phyloP scores from a whole-genome alignment of 2,888 invertebrate species.

The Lepidocyrtoides sp. region DNA sequence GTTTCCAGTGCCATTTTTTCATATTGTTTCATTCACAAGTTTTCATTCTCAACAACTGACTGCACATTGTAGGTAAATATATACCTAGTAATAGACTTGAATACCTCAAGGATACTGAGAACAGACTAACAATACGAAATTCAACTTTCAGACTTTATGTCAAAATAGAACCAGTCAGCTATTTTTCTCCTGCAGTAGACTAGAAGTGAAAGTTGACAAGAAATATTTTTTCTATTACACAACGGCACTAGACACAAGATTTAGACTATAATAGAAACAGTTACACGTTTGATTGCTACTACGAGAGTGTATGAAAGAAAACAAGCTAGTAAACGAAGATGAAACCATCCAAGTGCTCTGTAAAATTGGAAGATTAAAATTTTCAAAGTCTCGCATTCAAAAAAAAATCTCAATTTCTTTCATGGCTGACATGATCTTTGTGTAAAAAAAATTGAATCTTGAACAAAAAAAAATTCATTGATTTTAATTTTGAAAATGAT shows the following conservation, averaged over 20 bases:
- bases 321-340: neutral
- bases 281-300: neutral
- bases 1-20: constrained; percentile 50
- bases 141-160: constrained; percentile 46
- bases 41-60: neutral
- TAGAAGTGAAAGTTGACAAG: constrained; percentile 27
- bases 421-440: neutral
- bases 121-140: constrained; percentile 59
- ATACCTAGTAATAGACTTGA: neutral
- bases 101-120: constrained; percentile 52
- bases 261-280: neutral
- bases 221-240: constrained; percentile 27
- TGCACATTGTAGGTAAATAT: neutral
- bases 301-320: neutral
- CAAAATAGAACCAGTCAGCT: constrained; percentile 25
- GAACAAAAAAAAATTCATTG: neutral
- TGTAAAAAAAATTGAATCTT: neutral
- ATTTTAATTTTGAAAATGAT: neutral
- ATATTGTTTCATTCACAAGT: constrained; percentile 33
- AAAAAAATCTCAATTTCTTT: neutral
- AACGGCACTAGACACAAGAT: constrained; percentile 14
- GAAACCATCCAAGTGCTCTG: neutral
- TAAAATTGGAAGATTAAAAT: neutral
- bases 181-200: constrained; percentile 24
- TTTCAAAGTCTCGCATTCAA: neutral